Base-by-base conservation (phyloP, 2,113 vertebrate species). In the Zosterops lateralis region DNA sequence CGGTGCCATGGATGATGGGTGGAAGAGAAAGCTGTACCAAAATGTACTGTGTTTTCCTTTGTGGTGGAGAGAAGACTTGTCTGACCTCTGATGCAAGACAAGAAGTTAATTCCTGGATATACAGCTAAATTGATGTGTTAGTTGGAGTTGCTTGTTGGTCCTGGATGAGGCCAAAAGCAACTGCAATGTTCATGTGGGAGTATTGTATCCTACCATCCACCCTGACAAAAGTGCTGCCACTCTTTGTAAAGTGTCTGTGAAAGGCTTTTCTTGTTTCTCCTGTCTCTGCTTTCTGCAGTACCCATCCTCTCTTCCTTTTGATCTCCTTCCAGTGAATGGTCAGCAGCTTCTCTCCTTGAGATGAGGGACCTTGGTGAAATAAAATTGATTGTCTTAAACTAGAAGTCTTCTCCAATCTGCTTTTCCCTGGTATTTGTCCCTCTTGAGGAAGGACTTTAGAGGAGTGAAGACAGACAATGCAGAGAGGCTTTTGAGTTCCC, bases 1-100 rank as follows among this genome's bases (percentile, higher is more conserved):
- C 0, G 0, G 19, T 54, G 31, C 24, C 50, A 9, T 72, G 42
- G 9, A 4, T 51, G 31, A 20, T 73, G 45, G 24, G 9, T 76
- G 34, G 40, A 54, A 81, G 58, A 44, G 6, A 21, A 45, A 28
- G 36, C 50, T 31, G 6, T 47, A 32, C 40, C 40, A 53, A 48
- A 48, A 47, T 29, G 20, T 24, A 2, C 8, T 48, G 6, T 56
- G 3, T 34, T 57, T 81, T 66, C 32, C 29, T 62, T 42, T 82
- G 38, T 58, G 56, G 29, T 54, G 40, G 34, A 71, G 68, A 70
- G 28, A 54, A 47, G 34, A 51, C 40, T 50, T 34, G 11, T 11
- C 68, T 84, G 88, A 50, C 16, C 47, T 84, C 56, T 84, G 47
- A 31, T 58, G 19, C 20, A 66, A 62, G n/a, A 38, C 67, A 80